phyloP scores from a whole-genome alignment of 1,140 invertebrate species.

The Yoshiicerus persimilis region DNA sequence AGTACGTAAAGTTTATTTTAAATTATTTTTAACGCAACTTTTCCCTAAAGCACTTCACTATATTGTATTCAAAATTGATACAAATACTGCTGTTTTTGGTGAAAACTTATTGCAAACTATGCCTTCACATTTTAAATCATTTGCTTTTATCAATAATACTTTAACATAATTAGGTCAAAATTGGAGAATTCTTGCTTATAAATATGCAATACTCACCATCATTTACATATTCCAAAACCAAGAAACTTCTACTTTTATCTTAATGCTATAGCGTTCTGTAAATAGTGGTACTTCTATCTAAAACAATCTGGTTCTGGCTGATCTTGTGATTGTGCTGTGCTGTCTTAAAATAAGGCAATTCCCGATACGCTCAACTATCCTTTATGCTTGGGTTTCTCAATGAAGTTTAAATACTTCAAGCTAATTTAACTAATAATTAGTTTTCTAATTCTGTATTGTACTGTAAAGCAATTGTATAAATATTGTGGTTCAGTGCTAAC shows the following conservation, averaged over 20 bases:
- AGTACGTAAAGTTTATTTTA: constrained; percentile 62
- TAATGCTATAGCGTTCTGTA: background rate
- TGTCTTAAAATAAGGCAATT: background rate
- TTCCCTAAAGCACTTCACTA: background rate
- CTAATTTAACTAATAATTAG: background rate
- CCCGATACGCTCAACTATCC: background rate
- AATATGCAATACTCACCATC: background rate
- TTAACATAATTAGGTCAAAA: constrained; percentile 29
- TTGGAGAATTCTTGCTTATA: constrained; percentile 38
- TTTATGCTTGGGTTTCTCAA: background rate
- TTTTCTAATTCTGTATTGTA: background rate
- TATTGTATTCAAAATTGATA: background rate
- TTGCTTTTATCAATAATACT: background rate
- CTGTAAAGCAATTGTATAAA: background rate
- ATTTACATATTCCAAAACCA: background rate
- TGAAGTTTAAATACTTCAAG: background rate
- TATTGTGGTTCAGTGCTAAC: background rate
- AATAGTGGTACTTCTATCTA: background rate
- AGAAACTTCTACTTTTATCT: background rate
- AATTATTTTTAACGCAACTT: background rate
- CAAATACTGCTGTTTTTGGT: background rate
- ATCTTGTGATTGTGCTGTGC: background rate
- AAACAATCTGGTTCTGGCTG: background rate
- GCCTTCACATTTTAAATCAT: background rate
- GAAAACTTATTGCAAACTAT: background rate